These are phyloP conservation scores for Maconellicoccus hirsutus DNA, from an alignment of 1,140 invertebrate genomes.

Conservation along the genomic window DNA sequence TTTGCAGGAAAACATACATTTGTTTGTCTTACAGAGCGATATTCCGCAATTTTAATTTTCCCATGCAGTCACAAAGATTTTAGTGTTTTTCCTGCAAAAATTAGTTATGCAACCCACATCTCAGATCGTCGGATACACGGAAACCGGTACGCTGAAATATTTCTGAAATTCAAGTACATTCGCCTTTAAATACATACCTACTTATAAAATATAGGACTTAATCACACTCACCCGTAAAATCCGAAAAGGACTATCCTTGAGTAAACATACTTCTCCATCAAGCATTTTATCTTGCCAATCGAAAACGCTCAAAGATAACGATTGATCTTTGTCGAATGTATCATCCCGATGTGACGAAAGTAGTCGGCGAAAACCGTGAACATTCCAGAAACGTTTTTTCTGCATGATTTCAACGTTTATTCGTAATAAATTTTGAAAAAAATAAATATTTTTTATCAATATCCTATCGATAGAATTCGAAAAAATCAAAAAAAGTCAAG, in stretches of 20 bases:
- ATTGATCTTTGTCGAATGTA: neutral
- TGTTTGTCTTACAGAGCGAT: too few relatives aligned
- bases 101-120: too few relatives aligned
- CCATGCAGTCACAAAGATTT: too few relatives aligned
- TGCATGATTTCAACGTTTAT: neutral
- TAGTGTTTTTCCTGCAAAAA: too few relatives aligned
- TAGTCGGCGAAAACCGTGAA: neutral
- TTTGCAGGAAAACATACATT: too few relatives aligned
- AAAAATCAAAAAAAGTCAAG: too few relatives aligned
- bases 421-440: too few relatives aligned
- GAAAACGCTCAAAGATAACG: neutral
- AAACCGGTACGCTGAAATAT: too few relatives aligned
- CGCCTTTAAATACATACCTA: neutral
- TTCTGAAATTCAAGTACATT: conserved; percentile 10
- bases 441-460: too few relatives aligned
- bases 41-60: too few relatives aligned
- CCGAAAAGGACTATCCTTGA: conserved; percentile 50
- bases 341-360: neutral
- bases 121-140: too few relatives aligned
- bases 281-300: conserved; percentile 12
- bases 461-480: too few relatives aligned
- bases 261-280: conserved; percentile 42
- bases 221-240: conserved; percentile 47
- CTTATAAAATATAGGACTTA: neutral
- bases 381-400: conserved; percentile 10